Percentiles rank a stretch among this genome's conserved stretches.
Conservation (phyloP, 2,888 invertebrate genomes). For the Onthophagus sagittarius region DNA sequence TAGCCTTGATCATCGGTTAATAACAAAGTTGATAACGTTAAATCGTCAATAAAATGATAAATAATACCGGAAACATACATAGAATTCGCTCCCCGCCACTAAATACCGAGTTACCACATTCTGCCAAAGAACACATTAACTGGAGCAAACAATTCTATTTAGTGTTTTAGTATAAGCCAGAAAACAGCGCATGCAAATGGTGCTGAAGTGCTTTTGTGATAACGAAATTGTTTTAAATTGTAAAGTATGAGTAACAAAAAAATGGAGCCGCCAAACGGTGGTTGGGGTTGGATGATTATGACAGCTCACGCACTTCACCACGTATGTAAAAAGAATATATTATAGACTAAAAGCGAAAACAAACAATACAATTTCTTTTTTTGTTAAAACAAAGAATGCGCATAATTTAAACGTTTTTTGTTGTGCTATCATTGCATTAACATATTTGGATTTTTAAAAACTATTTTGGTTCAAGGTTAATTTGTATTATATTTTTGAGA, state of each 20-base stretch:
- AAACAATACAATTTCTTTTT: neutral
- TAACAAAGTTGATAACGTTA: neutral
- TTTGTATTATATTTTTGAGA: no score
- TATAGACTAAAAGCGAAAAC: neutral
- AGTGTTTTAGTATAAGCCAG: neutral
- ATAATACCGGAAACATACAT: neutral
- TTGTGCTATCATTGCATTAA: no score
- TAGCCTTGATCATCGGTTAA: neutral
- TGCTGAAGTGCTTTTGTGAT: no score
- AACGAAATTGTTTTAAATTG: neutral
- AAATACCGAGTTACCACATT: neutral
- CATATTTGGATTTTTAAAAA: no score
- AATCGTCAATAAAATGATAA: neutral
- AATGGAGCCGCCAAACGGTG: conserved; percentile 48
- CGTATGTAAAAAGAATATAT: conserved; percentile 41
- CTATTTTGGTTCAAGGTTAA: no score
- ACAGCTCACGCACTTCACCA: conserved; percentile 47
- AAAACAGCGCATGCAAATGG: neutral
- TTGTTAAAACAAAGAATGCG: neutral
- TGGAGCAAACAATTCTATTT: neutral
- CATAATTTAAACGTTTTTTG: no score
- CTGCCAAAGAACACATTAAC: neutral
- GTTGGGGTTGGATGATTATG: conserved; percentile 53
- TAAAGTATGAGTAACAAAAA: neutral
- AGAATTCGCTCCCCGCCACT: neutral